These are phyloP conservation scores for Heliconius aoede DNA, from an alignment of 2,888 invertebrate genomes.

Conservation along the genomic window DNA sequence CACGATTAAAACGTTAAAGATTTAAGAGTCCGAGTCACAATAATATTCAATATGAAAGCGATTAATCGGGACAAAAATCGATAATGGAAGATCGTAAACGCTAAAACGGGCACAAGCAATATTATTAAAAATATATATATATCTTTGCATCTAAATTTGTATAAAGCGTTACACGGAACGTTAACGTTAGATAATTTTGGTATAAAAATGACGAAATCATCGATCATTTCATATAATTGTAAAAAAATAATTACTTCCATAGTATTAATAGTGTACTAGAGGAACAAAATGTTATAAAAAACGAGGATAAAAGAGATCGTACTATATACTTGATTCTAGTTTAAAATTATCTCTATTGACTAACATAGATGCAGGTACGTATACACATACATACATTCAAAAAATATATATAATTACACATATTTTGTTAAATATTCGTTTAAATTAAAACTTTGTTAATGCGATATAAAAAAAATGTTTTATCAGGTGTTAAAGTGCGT, in stretches of 20 bases:
- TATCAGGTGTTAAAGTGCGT: too few relatives aligned
- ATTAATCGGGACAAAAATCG: conserved; percentile 25
- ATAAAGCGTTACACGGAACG: conserved; percentile 38
- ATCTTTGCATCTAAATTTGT: conserved; percentile 17
- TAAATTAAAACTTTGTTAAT: neutral
- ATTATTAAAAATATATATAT: conserved; percentile 36
- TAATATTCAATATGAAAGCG: conserved; percentile 19
- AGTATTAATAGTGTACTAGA: conserved; percentile 22
- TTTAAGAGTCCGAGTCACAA: conserved; percentile 7
- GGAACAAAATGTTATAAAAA: conserved; percentile 30
- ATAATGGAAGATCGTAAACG: conserved; percentile 21
- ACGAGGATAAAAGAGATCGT: conserved; percentile 31
- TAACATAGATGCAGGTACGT: conserved; percentile 13
- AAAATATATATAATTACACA: neutral
- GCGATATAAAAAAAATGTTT: too few relatives aligned
- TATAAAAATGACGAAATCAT: conserved; percentile 31
- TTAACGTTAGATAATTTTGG: conserved; percentile 23
- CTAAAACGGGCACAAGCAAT: conserved; percentile 25
- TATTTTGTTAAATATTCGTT: neutral
- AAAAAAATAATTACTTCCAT: conserved; percentile 38
- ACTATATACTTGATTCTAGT: conserved; percentile 22
- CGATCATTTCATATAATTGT: conserved; percentile 26
- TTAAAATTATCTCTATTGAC: conserved; percentile 25
- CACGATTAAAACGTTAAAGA: conserved; percentile 12
- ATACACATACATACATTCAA: neutral